Percentiles rank a stretch among this genome's conserved stretches.
Conservation (phyloP, 2,797 vertebrate genomes). For the Malacoraja senta region DNA sequence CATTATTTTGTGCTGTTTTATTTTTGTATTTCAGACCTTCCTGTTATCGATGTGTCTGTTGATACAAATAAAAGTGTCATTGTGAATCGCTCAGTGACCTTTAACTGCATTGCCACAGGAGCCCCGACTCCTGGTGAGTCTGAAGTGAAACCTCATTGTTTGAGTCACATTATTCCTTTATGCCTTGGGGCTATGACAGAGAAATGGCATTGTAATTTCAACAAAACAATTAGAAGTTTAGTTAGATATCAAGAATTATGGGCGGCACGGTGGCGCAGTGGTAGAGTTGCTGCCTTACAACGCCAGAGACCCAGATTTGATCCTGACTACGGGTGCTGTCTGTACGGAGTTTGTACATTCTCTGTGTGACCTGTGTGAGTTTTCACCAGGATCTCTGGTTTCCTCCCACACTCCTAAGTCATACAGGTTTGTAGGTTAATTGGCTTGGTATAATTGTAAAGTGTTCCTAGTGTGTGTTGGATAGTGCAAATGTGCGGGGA, state of each 20-base stretch:
- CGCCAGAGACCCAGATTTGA: no score
- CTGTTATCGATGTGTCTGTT: slow-evolving; percentile 52
- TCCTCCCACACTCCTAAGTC: no score
- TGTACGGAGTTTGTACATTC: no score
- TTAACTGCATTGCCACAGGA: slow-evolving; percentile 59
- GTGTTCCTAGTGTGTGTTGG: no score
- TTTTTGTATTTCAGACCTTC: slow-evolving; percentile 52
- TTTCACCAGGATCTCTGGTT: no score
- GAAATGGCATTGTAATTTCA: not conserved
- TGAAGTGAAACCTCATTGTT: not conserved
- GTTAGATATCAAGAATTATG: not conserved
- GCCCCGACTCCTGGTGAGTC: slow-evolving; percentile 55
- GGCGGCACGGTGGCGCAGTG: no score
- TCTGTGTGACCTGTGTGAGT: no score
- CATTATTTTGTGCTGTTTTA: fast-evolving
- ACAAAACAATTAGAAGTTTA: not conserved
- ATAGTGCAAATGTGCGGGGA: no score
- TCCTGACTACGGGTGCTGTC: no score
- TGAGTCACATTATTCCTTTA: not conserved
- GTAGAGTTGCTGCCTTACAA: no score
- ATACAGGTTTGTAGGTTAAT: no score
- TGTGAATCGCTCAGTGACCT: slow-evolving; percentile 48
- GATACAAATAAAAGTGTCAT: slow-evolving; percentile 44
- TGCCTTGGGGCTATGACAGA: not conserved
- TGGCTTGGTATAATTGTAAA: no score